Conservation (phyloP, 2,888 invertebrate genomes). For the Kuschelorhynchus macadamiae region DNA sequence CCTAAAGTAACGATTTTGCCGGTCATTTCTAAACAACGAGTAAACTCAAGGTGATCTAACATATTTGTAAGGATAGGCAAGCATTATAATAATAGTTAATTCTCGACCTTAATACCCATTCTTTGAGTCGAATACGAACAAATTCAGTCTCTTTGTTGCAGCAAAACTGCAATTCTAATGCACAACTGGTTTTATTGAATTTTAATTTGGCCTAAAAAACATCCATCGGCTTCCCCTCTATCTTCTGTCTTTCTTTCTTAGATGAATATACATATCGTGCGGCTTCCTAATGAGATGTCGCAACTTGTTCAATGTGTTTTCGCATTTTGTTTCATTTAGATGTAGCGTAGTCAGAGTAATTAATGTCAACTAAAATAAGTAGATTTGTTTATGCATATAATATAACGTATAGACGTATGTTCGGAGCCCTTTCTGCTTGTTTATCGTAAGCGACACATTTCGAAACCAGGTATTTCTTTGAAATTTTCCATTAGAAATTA, state of each 20-base stretch:
- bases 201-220: slow-evolving; percentile 67
- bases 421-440: too few relatives aligned
- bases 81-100: slow-evolving; percentile 54
- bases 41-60: slow-evolving; percentile 63
- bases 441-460: too few relatives aligned
- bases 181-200: slow-evolving; percentile 68
- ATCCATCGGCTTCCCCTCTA: slow-evolving; percentile 58
- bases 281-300: too few relatives aligned
- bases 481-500: too few relatives aligned
- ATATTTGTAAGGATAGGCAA: slow-evolving; percentile 63
- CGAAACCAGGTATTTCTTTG: too few relatives aligned
- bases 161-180: slow-evolving; percentile 66
- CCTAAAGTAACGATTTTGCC: slow-evolving; percentile 63
- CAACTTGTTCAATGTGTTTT: too few relatives aligned
- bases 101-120: slow-evolving; percentile 66
- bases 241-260: slow-evolving; percentile 31
- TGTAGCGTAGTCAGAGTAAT: too few relatives aligned
- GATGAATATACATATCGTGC: slow-evolving; percentile 13
- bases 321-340: too few relatives aligned
- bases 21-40: slow-evolving; percentile 58
- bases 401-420: too few relatives aligned
- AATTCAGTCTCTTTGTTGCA: slow-evolving; percentile 64
- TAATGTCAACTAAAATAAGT: too few relatives aligned
- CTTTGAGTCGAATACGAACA: slow-evolving; percentile 63
- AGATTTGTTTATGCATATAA: too few relatives aligned